Conservation (phyloP, 1,140 invertebrate genomes). For the Drepana arcuata region DNA sequence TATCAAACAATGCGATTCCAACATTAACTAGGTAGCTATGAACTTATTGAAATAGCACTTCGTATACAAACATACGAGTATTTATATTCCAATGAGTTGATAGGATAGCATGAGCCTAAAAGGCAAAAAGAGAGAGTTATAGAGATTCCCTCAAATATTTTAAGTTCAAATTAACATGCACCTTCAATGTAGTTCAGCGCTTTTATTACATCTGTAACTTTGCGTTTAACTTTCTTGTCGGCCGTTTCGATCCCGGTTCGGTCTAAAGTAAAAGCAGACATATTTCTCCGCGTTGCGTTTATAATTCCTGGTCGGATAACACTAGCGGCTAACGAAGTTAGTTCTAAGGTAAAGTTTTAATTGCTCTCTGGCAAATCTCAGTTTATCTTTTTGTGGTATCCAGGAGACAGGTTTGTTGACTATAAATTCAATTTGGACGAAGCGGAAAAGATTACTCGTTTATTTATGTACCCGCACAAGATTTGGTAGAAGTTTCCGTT, state of each 20-base stretch:
- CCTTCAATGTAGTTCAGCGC: too few species aligned
- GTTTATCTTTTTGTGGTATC: conserved; percentile 59
- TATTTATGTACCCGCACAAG: too few species aligned
- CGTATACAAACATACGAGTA: too few species aligned
- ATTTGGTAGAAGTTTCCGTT: too few species aligned
- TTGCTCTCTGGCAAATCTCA: conserved; percentile 54
- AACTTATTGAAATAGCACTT: too few species aligned
- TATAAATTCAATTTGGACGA: conserved; percentile 56
- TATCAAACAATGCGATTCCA: too few species aligned
- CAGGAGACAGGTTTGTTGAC: conserved; percentile 50
- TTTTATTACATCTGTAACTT: conserved; percentile 25
- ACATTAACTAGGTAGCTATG: too few species aligned
- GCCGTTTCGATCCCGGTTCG: conserved; percentile 20
- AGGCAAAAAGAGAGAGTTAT: too few species aligned
- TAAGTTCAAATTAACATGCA: too few species aligned
- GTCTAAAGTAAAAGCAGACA: conserved; percentile 42
- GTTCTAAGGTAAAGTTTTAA: conserved; percentile 66
- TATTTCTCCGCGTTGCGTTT: conserved; percentile 40
- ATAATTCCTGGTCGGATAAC: conserved; percentile 38
- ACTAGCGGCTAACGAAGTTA: conserved; percentile 56
- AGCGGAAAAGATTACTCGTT: conserved; percentile 30
- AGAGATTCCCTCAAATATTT: too few species aligned
- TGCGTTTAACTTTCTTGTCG: conserved; percentile 30
- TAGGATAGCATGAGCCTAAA: too few species aligned
- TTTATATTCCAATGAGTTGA: too few species aligned